These are phyloP conservation scores for Myripristis jacobus DNA, from an alignment of 2,797 vertebrate species.

Conservation along the genomic window DNA sequence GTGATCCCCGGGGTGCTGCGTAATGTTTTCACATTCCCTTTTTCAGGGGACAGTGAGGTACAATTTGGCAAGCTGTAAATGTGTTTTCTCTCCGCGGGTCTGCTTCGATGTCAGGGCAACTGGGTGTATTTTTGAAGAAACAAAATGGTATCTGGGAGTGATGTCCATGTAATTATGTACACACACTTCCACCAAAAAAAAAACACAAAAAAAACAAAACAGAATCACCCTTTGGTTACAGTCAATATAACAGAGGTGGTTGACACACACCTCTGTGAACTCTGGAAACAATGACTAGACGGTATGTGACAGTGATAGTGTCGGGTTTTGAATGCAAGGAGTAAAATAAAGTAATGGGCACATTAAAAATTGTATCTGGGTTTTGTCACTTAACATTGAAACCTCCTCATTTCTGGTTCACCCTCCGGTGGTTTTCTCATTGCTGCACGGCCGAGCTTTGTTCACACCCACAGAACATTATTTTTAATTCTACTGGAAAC, in stretches of 20 bases:
- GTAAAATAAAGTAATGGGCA: no score
- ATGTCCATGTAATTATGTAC: conserved; percentile 23
- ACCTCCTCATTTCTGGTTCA: no score
- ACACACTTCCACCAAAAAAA: conserved; percentile 4
- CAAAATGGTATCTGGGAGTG: conserved; percentile 20
- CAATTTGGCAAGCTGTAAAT: conserved; percentile 14
- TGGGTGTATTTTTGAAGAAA: background rate
- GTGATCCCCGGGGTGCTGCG: background rate
- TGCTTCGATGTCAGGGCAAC: background rate
- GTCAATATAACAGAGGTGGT: background rate
- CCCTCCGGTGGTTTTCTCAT: no score
- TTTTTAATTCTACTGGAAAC: no score
- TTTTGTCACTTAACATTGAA: no score
- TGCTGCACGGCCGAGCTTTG: no score
- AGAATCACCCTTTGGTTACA: background rate
- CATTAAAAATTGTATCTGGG: no score
- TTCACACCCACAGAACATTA: no score
- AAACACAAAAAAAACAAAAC: conserved; percentile 20
- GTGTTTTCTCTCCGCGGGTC: background rate
- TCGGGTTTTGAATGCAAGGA: background rate
- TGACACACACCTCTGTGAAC: background rate
- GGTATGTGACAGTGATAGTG: background rate
- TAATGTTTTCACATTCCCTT: conserved; percentile 37
- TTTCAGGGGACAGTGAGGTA: conserved; percentile 9
- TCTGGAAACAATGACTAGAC: background rate